phyloP scores from a whole-genome alignment of 2,113 vertebrate genomes.

The Fukomys damarensis region DNA sequence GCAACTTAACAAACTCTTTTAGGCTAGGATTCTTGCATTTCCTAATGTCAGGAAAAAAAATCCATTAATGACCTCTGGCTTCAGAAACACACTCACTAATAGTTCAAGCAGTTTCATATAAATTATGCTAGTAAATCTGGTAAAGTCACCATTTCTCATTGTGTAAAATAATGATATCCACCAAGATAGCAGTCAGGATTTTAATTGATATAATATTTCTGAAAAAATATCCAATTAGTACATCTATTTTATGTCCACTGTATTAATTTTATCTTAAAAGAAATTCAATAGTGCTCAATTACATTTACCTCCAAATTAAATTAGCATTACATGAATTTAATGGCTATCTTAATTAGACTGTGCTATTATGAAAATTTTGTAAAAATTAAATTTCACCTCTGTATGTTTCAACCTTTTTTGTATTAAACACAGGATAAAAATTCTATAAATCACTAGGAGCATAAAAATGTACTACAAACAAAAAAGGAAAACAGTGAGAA shows the following conservation, averaged over 20 bases:
- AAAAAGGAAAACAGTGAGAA: conserved; percentile 34
- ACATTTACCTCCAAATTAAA: conserved; percentile 76
- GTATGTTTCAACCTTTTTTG: conserved; percentile 38
- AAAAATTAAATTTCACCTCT: conserved; percentile 71
- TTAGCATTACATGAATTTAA: conserved; percentile 78
- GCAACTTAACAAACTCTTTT: not conserved
- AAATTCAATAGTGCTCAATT: conserved; percentile 69
- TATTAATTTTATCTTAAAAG: conserved; percentile 78
- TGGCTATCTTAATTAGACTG: conserved; percentile 71
- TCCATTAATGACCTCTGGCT: conserved; percentile 8
- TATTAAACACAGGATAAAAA: conserved; percentile 38
- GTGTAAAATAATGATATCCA: conserved; percentile 57
- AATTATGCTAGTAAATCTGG: conserved; percentile 15
- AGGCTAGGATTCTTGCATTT: not conserved
- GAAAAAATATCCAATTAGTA: conserved; percentile 71
- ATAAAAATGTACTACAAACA: conserved; percentile 31
- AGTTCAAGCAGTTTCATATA: not conserved
- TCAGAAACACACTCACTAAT: not conserved
- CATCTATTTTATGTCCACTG: conserved; percentile 64
- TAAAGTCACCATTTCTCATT: conserved; percentile 50
- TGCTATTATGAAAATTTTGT: conserved; percentile 75
- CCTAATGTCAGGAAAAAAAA: not conserved
- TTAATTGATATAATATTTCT: conserved; percentile 71
- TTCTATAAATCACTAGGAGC: conserved; percentile 42
- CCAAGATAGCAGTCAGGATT: conserved; percentile 66